These are phyloP conservation scores for Helicoverpa assulta DNA, from an alignment of 2,888 invertebrate genomes.

Conservation along the genomic window DNA sequence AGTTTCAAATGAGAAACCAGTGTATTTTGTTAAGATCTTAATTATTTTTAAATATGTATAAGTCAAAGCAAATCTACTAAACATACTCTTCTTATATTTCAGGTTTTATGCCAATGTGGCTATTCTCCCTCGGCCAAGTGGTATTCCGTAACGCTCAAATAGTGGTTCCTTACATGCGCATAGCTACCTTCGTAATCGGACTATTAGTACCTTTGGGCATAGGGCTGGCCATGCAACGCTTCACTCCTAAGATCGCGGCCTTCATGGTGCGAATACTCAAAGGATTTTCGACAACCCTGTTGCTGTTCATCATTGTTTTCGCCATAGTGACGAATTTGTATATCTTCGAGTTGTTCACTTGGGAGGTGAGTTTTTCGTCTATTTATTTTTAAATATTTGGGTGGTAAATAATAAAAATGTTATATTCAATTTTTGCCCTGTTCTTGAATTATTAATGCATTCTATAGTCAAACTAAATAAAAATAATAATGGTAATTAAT, in stretches of 20 bases:
- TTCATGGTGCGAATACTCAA: conserved; percentile 95
- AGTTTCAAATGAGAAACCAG: no score
- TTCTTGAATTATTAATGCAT: no score
- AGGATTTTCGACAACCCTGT: conserved; percentile 94
- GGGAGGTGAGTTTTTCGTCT: conserved; percentile 92
- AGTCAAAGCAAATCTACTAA: neutral
- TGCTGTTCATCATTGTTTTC: conserved; percentile 95
- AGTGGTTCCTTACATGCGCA: conserved; percentile 94
- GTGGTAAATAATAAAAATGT: no score
- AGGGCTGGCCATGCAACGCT: conserved; percentile 91
- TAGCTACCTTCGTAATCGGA: conserved; percentile 93
- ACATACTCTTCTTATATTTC: conserved; percentile 56
- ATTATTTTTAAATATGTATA: neutral
- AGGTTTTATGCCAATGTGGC: conserved; percentile 97
- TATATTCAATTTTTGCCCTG: no score
- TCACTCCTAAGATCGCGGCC: conserved; percentile 92
- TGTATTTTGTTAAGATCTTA: no score
- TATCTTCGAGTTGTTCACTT: conserved; percentile 96
- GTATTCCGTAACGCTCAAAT: conserved; percentile 94
- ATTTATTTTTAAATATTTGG: neutral
- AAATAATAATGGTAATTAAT: no score
- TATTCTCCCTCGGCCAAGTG: conserved; percentile 95
- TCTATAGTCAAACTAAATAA: no score
- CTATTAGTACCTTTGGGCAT: conserved; percentile 93
- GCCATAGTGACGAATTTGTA: conserved; percentile 97